Evolutionary conservation across 2,113 vertebrate species (phyloP).

Genomic region (Martes martes): DNA sequence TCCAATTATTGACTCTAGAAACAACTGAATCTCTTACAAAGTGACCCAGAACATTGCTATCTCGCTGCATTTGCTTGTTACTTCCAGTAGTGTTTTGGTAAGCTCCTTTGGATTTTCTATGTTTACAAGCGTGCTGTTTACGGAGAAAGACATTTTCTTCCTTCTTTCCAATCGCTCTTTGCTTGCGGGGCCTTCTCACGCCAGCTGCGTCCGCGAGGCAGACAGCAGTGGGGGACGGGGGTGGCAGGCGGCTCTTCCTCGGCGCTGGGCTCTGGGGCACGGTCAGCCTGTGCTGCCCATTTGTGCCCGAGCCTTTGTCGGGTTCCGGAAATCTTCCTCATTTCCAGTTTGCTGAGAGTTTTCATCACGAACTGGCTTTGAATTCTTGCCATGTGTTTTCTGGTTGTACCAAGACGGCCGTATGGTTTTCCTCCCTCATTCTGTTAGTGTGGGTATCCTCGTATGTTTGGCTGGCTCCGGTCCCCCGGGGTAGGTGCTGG

Average conservation of each 20-base stretch:
- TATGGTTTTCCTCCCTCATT: neutral
- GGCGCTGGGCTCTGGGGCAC: no score
- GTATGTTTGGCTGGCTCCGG: neutral
- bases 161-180: neutral
- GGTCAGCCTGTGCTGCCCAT: neutral
- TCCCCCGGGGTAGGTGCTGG: neutral
- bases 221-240: no score
- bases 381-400: neutral
- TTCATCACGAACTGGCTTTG: neutral
- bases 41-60: neutral
- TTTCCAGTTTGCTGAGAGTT: neutral
- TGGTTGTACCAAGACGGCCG: neutral
- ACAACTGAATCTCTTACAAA: neutral
- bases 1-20: neutral
- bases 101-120: neutral
- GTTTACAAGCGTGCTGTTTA: neutral
- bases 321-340: neutral
- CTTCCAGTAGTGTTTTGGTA: neutral
- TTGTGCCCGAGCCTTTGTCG: neutral
- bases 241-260: rapidly evolving
- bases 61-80: no score
- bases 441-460: neutral
- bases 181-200: neutral
- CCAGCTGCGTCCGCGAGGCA: neutral
- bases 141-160: neutral